Evolutionary conservation across 2,888 invertebrate genomes (phyloP).

Genomic region (Phoenoteleia sp.): DNA sequence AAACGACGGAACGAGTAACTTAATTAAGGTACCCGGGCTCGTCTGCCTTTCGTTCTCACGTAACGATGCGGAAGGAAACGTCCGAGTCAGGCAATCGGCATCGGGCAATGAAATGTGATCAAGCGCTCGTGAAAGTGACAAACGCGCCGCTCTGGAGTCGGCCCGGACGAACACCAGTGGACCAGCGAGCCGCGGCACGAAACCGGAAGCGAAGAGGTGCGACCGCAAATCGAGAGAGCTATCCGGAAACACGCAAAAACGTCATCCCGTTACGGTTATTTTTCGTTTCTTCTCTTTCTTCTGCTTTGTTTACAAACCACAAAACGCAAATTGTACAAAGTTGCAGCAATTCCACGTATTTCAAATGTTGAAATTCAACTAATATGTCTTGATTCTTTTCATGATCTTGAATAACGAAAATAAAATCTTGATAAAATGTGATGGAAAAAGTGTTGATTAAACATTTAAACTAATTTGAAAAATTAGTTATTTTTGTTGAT

Average conservation of each 20-base stretch:
- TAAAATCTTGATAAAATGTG: too few relatives aligned
- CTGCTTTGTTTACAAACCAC: background rate
- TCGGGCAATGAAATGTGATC: conserved; percentile 53
- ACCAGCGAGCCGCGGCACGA: conserved; percentile 79
- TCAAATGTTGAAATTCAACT: too few relatives aligned
- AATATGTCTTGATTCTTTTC: too few relatives aligned
- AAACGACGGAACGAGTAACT: conserved; percentile 13
- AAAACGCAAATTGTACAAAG: background rate
- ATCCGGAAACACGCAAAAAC: conserved; percentile 41
- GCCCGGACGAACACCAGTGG: conserved; percentile 71
- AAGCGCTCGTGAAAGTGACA: conserved; percentile 80
- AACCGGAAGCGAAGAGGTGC: conserved; percentile 76
- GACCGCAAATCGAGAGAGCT: conserved; percentile 43
- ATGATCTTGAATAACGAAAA: too few relatives aligned
- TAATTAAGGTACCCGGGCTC: conserved; percentile 37
- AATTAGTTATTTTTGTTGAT: too few relatives aligned
- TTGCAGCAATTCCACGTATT: too few relatives aligned
- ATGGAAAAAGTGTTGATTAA: too few relatives aligned
- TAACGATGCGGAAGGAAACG: conserved; percentile 66
- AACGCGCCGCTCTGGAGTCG: conserved; percentile 56
- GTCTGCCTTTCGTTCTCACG: conserved; percentile 66
- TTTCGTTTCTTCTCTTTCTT: background rate
- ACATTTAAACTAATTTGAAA: too few relatives aligned
- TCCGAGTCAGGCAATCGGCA: conserved; percentile 53
- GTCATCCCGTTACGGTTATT: conserved; percentile 25